These are phyloP conservation scores for Lumbricus terrestris DNA, from an alignment of 2,888 invertebrate genomes.

Conservation along the genomic window DNA sequence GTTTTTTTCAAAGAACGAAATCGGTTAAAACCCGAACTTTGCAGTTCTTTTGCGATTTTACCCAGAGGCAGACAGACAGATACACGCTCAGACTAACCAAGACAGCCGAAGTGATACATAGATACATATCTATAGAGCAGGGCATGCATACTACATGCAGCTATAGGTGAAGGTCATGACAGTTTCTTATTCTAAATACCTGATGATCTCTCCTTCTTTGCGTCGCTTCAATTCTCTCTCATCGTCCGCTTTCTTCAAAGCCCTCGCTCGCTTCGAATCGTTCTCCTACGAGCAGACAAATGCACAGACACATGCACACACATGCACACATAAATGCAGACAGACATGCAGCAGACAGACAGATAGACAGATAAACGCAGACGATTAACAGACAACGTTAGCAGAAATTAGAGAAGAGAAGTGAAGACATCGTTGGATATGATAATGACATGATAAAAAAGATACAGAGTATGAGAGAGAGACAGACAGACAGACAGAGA, in stretches of 20 bases:
- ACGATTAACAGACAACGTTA: too few relatives aligned
- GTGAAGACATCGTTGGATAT: too few relatives aligned
- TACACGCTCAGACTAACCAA: background rate
- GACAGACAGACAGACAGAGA: too few relatives aligned
- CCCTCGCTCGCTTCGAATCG: slow-evolving; percentile 58
- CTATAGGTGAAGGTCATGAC: background rate
- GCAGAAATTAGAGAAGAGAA: too few relatives aligned
- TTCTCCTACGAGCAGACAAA: slow-evolving; percentile 50
- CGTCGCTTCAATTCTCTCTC: slow-evolving; percentile 56
- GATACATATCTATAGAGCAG: background rate
- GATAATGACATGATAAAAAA: too few relatives aligned
- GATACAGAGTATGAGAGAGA: too few relatives aligned
- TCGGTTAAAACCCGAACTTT: too few relatives aligned
- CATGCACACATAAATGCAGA: background rate
- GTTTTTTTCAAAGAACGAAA: too few relatives aligned
- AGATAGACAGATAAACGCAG: too few relatives aligned
- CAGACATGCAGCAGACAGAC: background rate
- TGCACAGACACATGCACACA: background rate
- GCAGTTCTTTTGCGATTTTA: too few relatives aligned
- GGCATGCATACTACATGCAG: background rate
- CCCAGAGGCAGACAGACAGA: background rate
- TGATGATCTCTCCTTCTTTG: slow-evolving; percentile 58
- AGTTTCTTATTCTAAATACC: too few relatives aligned
- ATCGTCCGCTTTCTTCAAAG: slow-evolving; percentile 59
- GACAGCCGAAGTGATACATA: background rate